Evolutionary conservation across 2,888 invertebrate genomes (phyloP), one percentile per base, ranked within the genome.

Genomic region (Apotomis betuletana): DNA sequence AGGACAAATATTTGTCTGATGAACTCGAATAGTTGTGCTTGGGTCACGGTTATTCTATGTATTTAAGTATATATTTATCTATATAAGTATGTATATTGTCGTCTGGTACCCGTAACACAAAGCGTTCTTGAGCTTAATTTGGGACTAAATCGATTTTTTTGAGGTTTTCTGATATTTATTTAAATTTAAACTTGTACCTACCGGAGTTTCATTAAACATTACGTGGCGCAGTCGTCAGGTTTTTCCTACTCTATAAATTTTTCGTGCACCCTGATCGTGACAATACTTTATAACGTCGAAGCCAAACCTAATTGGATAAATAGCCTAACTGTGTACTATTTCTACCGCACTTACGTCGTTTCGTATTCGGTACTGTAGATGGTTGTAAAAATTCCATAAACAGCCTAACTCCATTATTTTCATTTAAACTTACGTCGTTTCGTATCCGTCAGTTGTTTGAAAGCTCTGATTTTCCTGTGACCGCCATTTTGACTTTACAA

Each of bases 211-310:
- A 27, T 27, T 27, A 27, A 27, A 27, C 3, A 44, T 49, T 49
- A 10, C 9, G 10, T 9, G 9, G 49, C 44, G 5, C 44, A 44
- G 44, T 44, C 44, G 10, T 10, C 49, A 27, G 10, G 15, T 38
- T 55, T 54, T 46, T 54, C 27, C 38, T 64, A 70, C 64, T 54
- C 70, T 70, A 38, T 49, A 27, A 8, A 36, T 36, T 5, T 60
- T 65, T 65, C 52, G 52, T 70, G 59, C 58, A 59, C 44, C 52
- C 4, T 4, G 63, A 49, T 70, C 54, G 70, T 70, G 64, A 65
- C 70, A 59, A 59, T 36, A 52, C 57, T 57, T 57, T 46, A 54
- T 61, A 62, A 5, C 59, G 5, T 5, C 51, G 41, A 44, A 63
- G 27, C 57, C 27, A 41, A 63, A 38, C 10, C 15, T 38, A 6